Evolutionary conservation across 2,797 vertebrate genomes (phyloP).

Genomic region (Thunnus albacares): DNA sequence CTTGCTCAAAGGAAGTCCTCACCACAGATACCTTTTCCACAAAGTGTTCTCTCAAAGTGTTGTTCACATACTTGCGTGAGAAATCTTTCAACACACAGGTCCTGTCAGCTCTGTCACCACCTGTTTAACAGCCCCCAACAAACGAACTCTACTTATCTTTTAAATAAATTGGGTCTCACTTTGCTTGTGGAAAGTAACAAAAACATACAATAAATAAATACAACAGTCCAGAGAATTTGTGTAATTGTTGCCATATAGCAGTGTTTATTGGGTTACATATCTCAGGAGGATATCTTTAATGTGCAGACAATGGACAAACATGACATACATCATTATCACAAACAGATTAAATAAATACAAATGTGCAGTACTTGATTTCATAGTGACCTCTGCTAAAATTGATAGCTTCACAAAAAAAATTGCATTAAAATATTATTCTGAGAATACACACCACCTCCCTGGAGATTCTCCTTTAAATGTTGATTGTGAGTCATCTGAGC

Average conservation of each 20-base stretch:
- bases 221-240: not conserved
- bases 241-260: not conserved
- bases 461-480: not conserved
- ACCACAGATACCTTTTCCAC: conserved; percentile 29
- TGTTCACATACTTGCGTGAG: not conserved
- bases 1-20: conserved; percentile 28
- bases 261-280: not conserved
- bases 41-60: conserved; percentile 1
- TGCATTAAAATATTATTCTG: not conserved
- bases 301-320: not conserved
- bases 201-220: not conserved
- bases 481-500: no score
- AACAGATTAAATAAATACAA: not conserved
- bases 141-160: not conserved
- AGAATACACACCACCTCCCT: not conserved
- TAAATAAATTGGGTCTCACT: not conserved
- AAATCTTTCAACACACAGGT: not conserved
- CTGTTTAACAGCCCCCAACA: not conserved
- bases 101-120: not conserved
- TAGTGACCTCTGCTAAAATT: not conserved
- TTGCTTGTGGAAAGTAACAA: not conserved
- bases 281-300: not conserved
- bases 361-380: not conserved
- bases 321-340: not conserved
- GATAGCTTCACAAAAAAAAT: not conserved